phyloP scores from a whole-genome alignment of 2,888 invertebrate species.

The Apoderus coryli region DNA sequence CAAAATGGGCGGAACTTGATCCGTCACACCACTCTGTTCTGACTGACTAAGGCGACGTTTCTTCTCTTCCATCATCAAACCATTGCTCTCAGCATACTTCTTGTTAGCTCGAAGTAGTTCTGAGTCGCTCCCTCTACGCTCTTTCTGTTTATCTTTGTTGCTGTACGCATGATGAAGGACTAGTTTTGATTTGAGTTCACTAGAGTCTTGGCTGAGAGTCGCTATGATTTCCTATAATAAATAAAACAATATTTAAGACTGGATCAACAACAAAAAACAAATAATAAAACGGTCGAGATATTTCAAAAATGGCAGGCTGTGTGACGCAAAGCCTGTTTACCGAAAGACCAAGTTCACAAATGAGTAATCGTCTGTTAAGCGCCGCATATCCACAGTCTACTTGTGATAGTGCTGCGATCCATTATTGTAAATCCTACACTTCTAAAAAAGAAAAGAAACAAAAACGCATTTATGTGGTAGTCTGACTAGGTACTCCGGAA shows the following conservation, averaged over 20 bases:
- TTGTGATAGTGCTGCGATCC: too few relatives aligned
- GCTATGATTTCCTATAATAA: conserved; percentile 18
- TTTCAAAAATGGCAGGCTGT: too few relatives aligned
- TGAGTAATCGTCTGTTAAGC: too few relatives aligned
- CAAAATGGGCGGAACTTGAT: conserved; percentile 29
- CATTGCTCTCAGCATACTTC: conserved; percentile 38
- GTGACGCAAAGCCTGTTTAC: too few relatives aligned
- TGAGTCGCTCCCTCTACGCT: conserved; percentile 39
- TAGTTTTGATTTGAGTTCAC: conserved; percentile 22
- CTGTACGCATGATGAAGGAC: conserved; percentile 25
- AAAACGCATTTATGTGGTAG: too few relatives aligned
- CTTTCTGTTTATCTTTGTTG: conserved; percentile 31
- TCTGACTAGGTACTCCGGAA: too few relatives aligned
- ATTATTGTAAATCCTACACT: too few relatives aligned
- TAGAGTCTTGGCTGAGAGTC: conserved; percentile 17
- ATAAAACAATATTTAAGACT: too few relatives aligned
- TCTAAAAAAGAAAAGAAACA: too few relatives aligned
- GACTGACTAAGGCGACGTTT: conserved; percentile 47
- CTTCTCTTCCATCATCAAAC: conserved; percentile 46
- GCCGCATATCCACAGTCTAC: too few relatives aligned
- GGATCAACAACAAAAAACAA: conserved; percentile 1
- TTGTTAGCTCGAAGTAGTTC: conserved; percentile 29
- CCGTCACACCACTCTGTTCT: conserved; percentile 22
- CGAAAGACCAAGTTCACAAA: too few relatives aligned
- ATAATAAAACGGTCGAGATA: too few relatives aligned